Evolutionary conservation across 2,797 vertebrate genomes (phyloP), one percentile per base, ranked within the genome.

Genomic region (Heterohyrax brucei): DNA sequence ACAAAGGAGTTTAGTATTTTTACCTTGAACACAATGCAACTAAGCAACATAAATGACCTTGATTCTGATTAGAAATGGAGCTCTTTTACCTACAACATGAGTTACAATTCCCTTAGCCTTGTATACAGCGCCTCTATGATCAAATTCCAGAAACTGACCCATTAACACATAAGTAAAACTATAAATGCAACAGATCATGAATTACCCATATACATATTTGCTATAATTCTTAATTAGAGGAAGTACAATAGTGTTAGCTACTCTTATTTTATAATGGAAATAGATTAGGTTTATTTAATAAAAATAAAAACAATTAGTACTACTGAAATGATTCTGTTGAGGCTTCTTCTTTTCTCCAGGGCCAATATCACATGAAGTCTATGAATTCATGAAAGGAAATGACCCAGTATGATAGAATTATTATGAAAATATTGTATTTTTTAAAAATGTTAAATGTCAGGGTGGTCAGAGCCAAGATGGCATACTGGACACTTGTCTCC

Each of bases 301-400:
- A 13, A 77, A 87, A 94, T 89, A 86, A 80, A 80, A 94, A 80
- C 92, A 93, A 75, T 64, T 70, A 88, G 28, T 87, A 73, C 7
- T 46, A 24, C n/a, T 76, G 46, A 76, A 92, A 87, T 66, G 3
- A 30, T 90, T 91, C 61, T 77, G 0, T 62, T 87, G 14, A 85
- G 10, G 30, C 46, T 46, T 76, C 30, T 93, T 72, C 50, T n/a
- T 66, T 91, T 73, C 10, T 12, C 26, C 7, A 62, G 68, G 59
- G 93, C 59, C 24, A 79, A 84, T 0, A 93, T 76, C 7, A 53
- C 21, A 48, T 26, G 84, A 88, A 72, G 80, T 78, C 44, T 75
- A 19, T 66, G 26, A 64, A 30, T 88, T 92, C 10, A 94, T 81
- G 84, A 78, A 46, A 46, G 26, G 9, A 81, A 7, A 26, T 73